Percentiles rank a stretch among this genome's conserved stretches.
phyloP scores from a whole-genome alignment of 2,113 vertebrate genomes.

The Proterorhinus semilunaris region DNA sequence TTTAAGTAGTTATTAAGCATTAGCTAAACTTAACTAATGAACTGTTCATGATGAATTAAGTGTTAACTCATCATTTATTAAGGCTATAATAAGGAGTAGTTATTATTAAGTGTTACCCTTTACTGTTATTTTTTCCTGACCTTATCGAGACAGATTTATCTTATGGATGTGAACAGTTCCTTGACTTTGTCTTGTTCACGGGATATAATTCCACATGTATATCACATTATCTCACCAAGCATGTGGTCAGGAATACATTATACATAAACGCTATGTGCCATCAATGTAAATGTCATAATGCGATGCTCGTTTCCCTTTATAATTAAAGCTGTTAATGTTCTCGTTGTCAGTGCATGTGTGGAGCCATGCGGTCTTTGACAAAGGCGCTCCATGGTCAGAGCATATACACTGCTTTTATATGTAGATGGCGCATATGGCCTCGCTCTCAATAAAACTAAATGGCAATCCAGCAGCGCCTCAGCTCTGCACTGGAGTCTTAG shows the following conservation, averaged over 20 bases:
- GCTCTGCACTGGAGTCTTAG: constrained; percentile 12
- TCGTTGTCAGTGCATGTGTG: background rate
- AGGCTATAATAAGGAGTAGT: no score
- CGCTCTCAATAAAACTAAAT: constrained; percentile 27
- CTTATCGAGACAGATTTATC: no score
- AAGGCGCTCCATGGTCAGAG: constrained; percentile 16
- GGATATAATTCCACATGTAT: background rate
- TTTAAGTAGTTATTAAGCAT: no score
- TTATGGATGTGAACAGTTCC: no score
- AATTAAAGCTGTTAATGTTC: background rate
- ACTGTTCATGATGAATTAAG: no score
- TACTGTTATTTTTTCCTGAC: no score
- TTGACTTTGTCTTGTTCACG: background rate
- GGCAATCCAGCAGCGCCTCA: constrained; percentile 7
- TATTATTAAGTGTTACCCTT: no score
- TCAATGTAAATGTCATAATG: background rate
- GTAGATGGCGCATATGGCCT: constrained; percentile 13
- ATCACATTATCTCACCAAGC: background rate
- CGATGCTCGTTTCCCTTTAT: background rate
- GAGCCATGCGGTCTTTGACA: background rate
- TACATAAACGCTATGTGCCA: background rate
- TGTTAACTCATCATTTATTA: no score
- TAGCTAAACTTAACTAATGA: no score
- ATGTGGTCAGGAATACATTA: background rate
- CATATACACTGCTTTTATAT: constrained; percentile 24